Conservation (phyloP, 1,140 invertebrate genomes). For the Cydia fagiglandana region DNA sequence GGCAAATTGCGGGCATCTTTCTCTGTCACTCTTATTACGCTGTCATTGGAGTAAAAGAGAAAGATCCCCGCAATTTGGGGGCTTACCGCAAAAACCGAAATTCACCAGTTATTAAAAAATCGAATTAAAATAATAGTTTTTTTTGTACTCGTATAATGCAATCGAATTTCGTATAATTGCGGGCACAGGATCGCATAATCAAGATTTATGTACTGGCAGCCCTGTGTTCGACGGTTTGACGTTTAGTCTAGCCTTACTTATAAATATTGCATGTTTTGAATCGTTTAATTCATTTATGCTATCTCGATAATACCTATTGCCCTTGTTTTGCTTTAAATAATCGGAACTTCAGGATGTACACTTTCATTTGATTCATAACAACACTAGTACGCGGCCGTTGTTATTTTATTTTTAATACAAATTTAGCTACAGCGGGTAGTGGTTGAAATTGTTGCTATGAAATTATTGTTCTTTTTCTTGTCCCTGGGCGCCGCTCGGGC, state of each 20-base stretch:
- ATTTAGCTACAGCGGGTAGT: not conserved
- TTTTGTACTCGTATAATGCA: too few relatives aligned
- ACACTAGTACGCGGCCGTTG: not conserved
- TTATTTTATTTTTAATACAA: not conserved
- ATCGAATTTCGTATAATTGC: too few relatives aligned
- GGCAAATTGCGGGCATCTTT: too few relatives aligned
- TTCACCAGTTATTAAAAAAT: too few relatives aligned
- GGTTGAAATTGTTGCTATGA: constrained; percentile 5
- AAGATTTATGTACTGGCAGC: too few relatives aligned
- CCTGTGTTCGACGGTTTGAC: not conserved
- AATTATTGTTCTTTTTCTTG: not conserved
- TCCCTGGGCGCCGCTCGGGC: not conserved
- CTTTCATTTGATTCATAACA: constrained; percentile 19
- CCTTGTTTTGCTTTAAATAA: constrained; percentile 8
- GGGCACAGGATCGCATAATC: too few relatives aligned
- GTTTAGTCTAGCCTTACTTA: too few relatives aligned
- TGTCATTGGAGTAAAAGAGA: too few relatives aligned
- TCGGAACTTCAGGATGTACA: not conserved
- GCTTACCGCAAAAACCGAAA: too few relatives aligned
- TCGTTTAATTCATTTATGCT: not conserved
- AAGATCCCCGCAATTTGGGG: too few relatives aligned
- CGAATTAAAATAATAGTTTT: too few relatives aligned
- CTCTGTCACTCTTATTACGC: too few relatives aligned
- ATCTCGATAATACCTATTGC: not conserved
- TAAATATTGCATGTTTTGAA: not conserved